Percentiles rank a stretch among this genome's conserved stretches.
These are phyloP conservation scores for Drosophila bocqueti DNA, from an alignment of 1,140 invertebrate genomes.

Conservation along the genomic window DNA sequence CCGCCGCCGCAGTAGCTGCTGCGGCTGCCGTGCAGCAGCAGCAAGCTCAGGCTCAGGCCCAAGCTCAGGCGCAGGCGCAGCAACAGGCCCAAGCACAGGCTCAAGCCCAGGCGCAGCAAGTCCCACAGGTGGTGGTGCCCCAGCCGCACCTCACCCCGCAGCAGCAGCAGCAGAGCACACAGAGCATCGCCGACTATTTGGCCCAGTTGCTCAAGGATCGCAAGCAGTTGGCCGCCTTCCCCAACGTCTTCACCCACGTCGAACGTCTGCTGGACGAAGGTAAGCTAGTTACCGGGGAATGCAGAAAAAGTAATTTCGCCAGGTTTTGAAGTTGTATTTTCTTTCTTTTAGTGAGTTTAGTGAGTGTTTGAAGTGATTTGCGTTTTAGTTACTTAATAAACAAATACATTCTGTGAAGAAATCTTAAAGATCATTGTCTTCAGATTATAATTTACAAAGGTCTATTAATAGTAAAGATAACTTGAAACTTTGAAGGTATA, in stretches of 20 bases:
- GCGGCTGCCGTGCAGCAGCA: slow-evolving; percentile 55
- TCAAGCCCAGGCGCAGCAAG: slow-evolving; percentile 58
- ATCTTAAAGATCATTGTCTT: background rate
- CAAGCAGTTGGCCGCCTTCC: slow-evolving; percentile 99
- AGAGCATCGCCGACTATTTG: slow-evolving; percentile 99
- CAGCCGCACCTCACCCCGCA: slow-evolving; percentile 86
- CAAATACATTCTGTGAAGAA: background rate
- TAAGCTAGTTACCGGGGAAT: slow-evolving; percentile 84
- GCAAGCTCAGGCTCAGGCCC: slow-evolving; percentile 58
- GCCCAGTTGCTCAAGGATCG: slow-evolving; percentile 99
- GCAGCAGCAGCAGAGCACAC: slow-evolving; percentile 90
- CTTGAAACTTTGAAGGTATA: too few species aligned
- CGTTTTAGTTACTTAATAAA: background rate
- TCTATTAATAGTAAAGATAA: too few species aligned
- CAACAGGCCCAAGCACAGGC: slow-evolving; percentile 62
- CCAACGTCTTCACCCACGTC: slow-evolving; percentile 99
- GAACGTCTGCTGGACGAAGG: slow-evolving; percentile 99
- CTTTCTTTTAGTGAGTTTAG: background rate
- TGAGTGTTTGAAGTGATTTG: background rate
- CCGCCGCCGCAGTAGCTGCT: slow-evolving; percentile 57
- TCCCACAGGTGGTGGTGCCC: slow-evolving; percentile 64
- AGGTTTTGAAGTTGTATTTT: slow-evolving; percentile 1
- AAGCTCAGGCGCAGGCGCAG: slow-evolving; percentile 60
- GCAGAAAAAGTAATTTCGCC: background rate
- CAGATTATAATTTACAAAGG: too few species aligned